Conservation (phyloP, 2,888 invertebrate species). For the Sisyra terminalis region DNA sequence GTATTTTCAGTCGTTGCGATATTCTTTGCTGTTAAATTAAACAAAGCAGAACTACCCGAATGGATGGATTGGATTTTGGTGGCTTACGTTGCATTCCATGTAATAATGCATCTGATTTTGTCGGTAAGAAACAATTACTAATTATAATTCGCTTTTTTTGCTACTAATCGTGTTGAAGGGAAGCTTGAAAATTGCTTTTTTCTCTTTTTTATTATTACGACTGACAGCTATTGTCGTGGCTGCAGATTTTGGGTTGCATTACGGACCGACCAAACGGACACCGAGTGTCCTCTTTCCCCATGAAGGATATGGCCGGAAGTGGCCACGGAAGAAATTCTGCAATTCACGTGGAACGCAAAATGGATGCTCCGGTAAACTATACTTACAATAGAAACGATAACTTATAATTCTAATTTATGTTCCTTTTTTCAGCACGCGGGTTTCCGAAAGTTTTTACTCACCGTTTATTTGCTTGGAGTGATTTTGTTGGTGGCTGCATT, state of each 20-base stretch:
- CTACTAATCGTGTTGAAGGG: neutral
- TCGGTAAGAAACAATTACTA: conserved; percentile 58
- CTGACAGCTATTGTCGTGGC: conserved; percentile 18
- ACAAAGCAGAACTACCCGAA: conserved; percentile 70
- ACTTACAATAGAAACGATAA: conserved; percentile 5
- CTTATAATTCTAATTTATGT: neutral
- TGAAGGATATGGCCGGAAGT: conserved; percentile 63
- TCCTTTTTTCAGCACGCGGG: conserved; percentile 49
- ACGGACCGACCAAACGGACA: conserved; percentile 56
- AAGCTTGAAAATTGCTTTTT: neutral
- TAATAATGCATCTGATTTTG: conserved; percentile 68
- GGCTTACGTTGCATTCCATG: conserved; percentile 79
- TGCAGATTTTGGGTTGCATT: conserved; percentile 58
- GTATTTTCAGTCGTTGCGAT: conserved; percentile 71
- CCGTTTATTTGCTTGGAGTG: conserved; percentile 59
- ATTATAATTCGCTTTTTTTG: neutral
- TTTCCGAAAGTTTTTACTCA: conserved; percentile 59
- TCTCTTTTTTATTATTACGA: neutral
- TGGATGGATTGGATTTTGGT: conserved; percentile 82
- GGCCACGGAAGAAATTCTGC: conserved; percentile 37
- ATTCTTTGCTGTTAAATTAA: conserved; percentile 77
- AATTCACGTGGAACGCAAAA: conserved; percentile 50
- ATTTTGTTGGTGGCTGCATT: conserved; percentile 51
- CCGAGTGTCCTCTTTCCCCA: conserved; percentile 65
- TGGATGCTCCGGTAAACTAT: conserved; percentile 58